Evolutionary conservation across 2,797 vertebrate genomes (phyloP), one percentile per base, ranked within the genome.

Genomic region (Cirrhinus molitorella): DNA sequence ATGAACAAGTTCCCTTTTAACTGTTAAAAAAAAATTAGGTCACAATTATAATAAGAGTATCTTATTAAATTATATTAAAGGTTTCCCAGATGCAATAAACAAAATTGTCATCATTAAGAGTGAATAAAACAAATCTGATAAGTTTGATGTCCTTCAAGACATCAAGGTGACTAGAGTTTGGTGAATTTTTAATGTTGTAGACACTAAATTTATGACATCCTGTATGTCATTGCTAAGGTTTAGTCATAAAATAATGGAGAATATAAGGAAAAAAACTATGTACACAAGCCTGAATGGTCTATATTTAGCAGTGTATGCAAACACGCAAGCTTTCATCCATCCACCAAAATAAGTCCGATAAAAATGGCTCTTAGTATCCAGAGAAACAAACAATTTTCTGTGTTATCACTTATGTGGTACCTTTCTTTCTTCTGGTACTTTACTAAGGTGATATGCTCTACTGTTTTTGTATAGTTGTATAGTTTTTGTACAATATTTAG

Each of bases 381-480:
- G 40, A 9, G n/a, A 70, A 31, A 37, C 83, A 84, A 78, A 78
- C 68, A 10, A 74, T 55, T 72, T 83, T 80, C 4, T 63, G 79
- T 31, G n/a, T n/a, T 43, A 84, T 51, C 67, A 86, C 89, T 89
- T 88, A 85, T 31, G 31, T 89, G 87, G 85, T 83, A 57, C 63
- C 80, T 75, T 45, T 31, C 79, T 86, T 23, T 86, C 66, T 73
- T 87, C 90, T 90, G 93, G 93, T 94, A 95, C 94, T 92, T 85
- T 73, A 91, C 89, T 89, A 87, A 88, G 89, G 87, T 89, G 87
- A 25, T 93, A 90, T 89, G 85, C 89, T 90, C 66, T 88, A 85
- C 85, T 87, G 81, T 92, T 91, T 92, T 89, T 95, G 94, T 96
- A 94, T 94, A 94, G 91, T 89, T 88, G 91, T 96, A 93, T 92